A percentile compares a stretch with the other conserved stretches of the same genome.
Conservation (phyloP, 2,113 vertebrate species). For the Hymenochirus boettgeri region DNA sequence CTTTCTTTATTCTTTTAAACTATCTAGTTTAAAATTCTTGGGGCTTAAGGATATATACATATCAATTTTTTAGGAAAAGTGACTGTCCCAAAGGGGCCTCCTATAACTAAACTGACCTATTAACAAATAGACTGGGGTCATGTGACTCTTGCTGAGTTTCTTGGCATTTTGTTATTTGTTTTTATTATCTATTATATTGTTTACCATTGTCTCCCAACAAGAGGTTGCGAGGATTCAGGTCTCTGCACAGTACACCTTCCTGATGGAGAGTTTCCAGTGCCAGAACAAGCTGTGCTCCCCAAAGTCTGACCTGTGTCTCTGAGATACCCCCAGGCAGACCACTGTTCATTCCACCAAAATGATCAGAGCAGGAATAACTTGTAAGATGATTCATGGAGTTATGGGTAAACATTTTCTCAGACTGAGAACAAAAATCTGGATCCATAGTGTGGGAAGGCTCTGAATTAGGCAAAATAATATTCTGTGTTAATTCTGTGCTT, state of each 20-base stretch:
- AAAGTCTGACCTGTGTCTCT: conserved; percentile 77
- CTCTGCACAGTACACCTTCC: conserved; percentile 88
- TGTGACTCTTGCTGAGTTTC: too few relatives aligned
- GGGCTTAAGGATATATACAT: too few relatives aligned
- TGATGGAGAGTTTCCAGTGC: conserved; percentile 90
- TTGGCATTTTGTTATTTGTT: too few relatives aligned
- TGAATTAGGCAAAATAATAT: not conserved
- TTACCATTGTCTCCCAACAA: conserved; percentile 82
- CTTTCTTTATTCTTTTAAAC: too few relatives aligned
- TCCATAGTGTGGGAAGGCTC: not conserved
- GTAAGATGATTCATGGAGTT: not conserved
- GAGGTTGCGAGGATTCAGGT: conserved; percentile 93
- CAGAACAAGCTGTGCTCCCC: conserved; percentile 87
- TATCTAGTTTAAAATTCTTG: too few relatives aligned
- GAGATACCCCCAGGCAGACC: conserved; percentile 61
- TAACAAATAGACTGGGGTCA: too few relatives aligned
- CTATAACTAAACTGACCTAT: too few relatives aligned
- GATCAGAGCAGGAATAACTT: not conserved
- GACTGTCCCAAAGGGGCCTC: too few relatives aligned
- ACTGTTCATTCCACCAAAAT: conserved; percentile 4
- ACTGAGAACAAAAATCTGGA: not conserved
- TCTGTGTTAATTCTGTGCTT: not conserved
- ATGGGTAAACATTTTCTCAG: not conserved
- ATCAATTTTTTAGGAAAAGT: too few relatives aligned
- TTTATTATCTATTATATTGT: too few relatives aligned